These are phyloP conservation scores for Rhabditophanes sp. DNA, from an alignment of 2,888 invertebrate genomes.

Conservation along the genomic window DNA sequence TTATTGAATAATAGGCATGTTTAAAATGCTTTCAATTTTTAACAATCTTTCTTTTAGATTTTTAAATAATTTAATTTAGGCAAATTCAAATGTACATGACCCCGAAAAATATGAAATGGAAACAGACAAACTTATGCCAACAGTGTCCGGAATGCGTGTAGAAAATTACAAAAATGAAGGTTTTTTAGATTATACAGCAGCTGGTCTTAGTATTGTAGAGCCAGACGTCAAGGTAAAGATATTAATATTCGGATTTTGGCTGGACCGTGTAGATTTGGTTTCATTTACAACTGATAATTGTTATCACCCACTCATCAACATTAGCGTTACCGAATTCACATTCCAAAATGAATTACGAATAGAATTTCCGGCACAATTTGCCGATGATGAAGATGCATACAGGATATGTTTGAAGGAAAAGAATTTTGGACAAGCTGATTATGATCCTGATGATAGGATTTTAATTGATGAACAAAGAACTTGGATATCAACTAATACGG, in stretches of 20 bases:
- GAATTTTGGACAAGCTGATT: constrained; percentile 7
- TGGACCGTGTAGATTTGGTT: constrained; percentile 17
- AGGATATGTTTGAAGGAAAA: constrained; percentile 21
- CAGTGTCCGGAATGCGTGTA: no score
- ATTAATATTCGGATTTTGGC: constrained; percentile 21
- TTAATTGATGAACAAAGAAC: constrained; percentile 25
- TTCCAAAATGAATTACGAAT: constrained; percentile 21
- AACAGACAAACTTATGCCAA: no score
- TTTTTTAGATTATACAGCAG: constrained; percentile 10
- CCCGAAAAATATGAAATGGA: no score
- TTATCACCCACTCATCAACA: constrained; percentile 17
- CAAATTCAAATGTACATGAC: no score
- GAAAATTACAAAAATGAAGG: no score
- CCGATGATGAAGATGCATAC: constrained; percentile 22
- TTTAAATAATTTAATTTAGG: no score
- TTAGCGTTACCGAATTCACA: constrained; percentile 17
- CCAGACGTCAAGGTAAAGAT: constrained; percentile 17
- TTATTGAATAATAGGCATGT: no score
- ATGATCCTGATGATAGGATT: constrained; percentile 19
- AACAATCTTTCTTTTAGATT: no score
- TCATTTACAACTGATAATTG: constrained; percentile 22
- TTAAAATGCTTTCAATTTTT: no score
- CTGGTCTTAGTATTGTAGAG: constrained; percentile 22
- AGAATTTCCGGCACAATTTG: constrained; percentile 14
- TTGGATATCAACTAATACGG: constrained; percentile 19